phyloP scores from a whole-genome alignment of 2,888 invertebrate species.

The Chymomyza amoena region DNA sequence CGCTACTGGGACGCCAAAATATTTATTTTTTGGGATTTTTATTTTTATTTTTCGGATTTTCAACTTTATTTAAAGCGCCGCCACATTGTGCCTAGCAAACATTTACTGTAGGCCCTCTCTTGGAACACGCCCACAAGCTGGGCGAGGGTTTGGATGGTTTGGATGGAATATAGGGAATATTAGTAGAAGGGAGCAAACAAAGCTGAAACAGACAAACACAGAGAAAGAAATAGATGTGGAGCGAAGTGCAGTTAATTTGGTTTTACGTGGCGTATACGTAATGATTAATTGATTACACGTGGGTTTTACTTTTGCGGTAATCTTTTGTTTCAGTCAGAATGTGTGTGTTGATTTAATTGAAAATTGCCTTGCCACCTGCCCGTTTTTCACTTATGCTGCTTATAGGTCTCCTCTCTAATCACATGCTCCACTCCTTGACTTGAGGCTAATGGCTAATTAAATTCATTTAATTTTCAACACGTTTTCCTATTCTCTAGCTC shows the following conservation, averaged over 20 bases:
- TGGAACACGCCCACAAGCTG: not conserved
- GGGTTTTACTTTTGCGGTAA: constrained; percentile 35
- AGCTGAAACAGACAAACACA: not conserved
- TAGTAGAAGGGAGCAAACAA: not conserved
- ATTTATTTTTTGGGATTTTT: constrained; percentile 4
- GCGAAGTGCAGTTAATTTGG: constrained; percentile 33
- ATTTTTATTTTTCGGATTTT: constrained; percentile 18
- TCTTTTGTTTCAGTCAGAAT: not conserved
- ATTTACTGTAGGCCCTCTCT: not conserved
- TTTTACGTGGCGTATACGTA: constrained; percentile 34
- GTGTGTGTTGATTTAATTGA: constrained; percentile 5
- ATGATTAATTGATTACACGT: constrained; percentile 58
- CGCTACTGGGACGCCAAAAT: not conserved
- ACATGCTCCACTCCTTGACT: constrained; percentile 8
- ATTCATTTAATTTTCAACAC: constrained; percentile 11
- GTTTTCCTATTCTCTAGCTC: not conserved
- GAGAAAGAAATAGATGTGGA: not conserved
- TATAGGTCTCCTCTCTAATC: constrained; percentile 8
- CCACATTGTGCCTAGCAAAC: not conserved
- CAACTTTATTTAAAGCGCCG: constrained; percentile 18
- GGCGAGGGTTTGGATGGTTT: not conserved
- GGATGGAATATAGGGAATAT: too few relatives aligned
- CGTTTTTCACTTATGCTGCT: not conserved
- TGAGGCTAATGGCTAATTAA: constrained; percentile 22
- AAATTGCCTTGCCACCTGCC: constrained; percentile 3